Evolutionary conservation across 2,797 vertebrate species (phyloP), one percentile per base, ranked within the genome.

Genomic region (Chaetophractus vellerosus): DNA sequence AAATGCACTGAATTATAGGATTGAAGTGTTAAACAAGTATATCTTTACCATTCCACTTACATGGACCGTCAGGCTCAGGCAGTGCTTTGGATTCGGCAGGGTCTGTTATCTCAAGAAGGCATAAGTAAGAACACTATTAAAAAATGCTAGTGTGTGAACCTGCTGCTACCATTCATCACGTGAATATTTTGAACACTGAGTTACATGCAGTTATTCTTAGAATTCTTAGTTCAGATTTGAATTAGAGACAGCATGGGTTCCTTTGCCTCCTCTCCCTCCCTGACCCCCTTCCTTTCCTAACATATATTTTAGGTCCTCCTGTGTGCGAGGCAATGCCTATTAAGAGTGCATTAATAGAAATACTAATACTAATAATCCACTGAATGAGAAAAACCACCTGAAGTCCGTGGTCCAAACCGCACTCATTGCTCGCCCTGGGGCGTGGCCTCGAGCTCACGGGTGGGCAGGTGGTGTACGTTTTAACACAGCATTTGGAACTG

Each of bases 141-240:
- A 66, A 88, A 18, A 16, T 89, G 64, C 57, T 57, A 50, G n/a
- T 84, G 57, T 68, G 48, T 57, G 63, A n/a, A 38, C 38, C 23
- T 8, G 28, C 41, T 89, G n/a, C 74, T 74, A 36, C 2, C 88
- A 4, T 79, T 74, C 45, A 69, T 71, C 52, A 64, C 33, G 64
- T 55, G 26, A 38, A 14, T 57, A 68, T 69, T 92, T 88, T 89
- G 80, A 59, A 72, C 31, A 15, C 9, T 31, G 11, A 63, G 33
- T 92, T 84, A 84, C 19, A 61, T 55, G 9, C 9, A 52, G 31
- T 63, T 21, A 55, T 61, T 80, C 82, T 83, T 68, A 18, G 69
- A 81, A 75, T 21, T 78, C 71, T 79, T 92, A n/a, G 36, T 69
- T 94, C 31, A 15, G 6, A 64, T 81, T 92, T 89, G 52, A 71